Base-by-base conservation (phyloP, 2,797 vertebrate species). In the Notolabrus celidotus region DNA sequence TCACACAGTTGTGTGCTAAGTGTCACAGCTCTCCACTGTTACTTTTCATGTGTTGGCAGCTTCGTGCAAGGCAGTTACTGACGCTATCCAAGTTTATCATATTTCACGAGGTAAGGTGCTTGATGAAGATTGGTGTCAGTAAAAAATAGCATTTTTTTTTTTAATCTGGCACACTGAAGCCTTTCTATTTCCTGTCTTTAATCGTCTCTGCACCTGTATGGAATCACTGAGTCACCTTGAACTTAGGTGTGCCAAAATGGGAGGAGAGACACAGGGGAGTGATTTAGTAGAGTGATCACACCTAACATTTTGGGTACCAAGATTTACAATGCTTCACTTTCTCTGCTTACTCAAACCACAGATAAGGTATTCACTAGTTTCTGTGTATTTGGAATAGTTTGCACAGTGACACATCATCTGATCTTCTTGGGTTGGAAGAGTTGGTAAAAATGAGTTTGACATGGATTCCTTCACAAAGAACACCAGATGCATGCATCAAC, bases 201-300 rank as follows among this genome's bases (percentile, higher is more conserved):
- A 73, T 67, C 57, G 43, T 52, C 12, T 22, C 20, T 42, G 39
- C 49, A 83, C 51, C 55, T 72, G 67, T 69, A 75, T 75, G 42
- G 60, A 71, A 74, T 74, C 36, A 51, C 46, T 34, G 63, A 72
- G 9, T 76, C 64, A 59, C 67, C 64, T 81, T 81, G 59, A 70
- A 70, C 25, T 34, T 31, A 42, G 66, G 15, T 45, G 20, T 76
- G 60, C 49, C 54, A 66, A 29, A 70, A 55, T 19, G 5, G 16
- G 59, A 63, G 42, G 12, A 34, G 20, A 51, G 14, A 5, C 23
- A 19, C n/a, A 58, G 11, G 34, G 34, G 39, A 58, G 46, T 31
- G 68, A 73, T 58, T 77, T 54, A 63, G 23, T 34, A 17, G 22
- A 3, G 64, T 29, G 34, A 38, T 60, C 33, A 47, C 27, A 46